Evolutionary conservation across 1,140 invertebrate species (phyloP).

Genomic region (Drosophila virilis): DNA sequence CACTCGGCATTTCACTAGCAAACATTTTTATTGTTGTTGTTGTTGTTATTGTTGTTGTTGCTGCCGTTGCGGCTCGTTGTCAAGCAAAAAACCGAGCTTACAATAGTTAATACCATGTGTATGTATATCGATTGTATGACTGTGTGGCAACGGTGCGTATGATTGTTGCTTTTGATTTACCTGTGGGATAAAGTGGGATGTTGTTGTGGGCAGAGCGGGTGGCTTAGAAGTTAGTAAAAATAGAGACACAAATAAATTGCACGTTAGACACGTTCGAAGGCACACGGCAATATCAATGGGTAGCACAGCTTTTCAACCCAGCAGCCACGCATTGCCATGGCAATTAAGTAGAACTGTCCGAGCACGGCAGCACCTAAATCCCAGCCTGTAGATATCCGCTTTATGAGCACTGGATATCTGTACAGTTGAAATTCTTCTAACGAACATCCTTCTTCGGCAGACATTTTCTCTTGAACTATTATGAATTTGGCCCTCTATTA

Average conservation of each 20-base stretch:
- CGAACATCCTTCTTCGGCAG: too few relatives aligned
- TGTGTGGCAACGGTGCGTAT: constrained; percentile 47
- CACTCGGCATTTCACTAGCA: constrained; percentile 6
- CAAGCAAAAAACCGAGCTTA: constrained; percentile 25
- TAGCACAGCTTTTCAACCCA: not conserved
- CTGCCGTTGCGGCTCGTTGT: constrained; percentile 11
- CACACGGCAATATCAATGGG: constrained; percentile 21
- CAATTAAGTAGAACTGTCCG: constrained; percentile 27
- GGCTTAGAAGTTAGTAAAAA: constrained; percentile 17
- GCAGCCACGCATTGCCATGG: constrained; percentile 31
- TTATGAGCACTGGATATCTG: not conserved
- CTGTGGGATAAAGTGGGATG: constrained; percentile 5
- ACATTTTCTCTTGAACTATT: too few relatives aligned
- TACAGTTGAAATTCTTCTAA: too few relatives aligned
- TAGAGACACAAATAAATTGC: constrained; percentile 24
- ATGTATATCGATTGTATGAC: constrained; percentile 6
- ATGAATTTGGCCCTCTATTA: too few relatives aligned
- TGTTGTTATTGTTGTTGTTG: not conserved
- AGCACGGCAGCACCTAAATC: not conserved
- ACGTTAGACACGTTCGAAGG: constrained; percentile 1
- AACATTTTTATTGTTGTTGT: constrained; percentile 5
- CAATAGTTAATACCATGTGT: constrained; percentile 21
- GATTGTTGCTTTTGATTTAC: constrained; percentile 40
- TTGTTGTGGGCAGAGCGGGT: not conserved
- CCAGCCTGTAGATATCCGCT: not conserved